A percentile compares a stretch with the other conserved stretches of the same genome.
phyloP scores from a whole-genome alignment of 2,888 invertebrate genomes.

The Cerastis leucographa region DNA sequence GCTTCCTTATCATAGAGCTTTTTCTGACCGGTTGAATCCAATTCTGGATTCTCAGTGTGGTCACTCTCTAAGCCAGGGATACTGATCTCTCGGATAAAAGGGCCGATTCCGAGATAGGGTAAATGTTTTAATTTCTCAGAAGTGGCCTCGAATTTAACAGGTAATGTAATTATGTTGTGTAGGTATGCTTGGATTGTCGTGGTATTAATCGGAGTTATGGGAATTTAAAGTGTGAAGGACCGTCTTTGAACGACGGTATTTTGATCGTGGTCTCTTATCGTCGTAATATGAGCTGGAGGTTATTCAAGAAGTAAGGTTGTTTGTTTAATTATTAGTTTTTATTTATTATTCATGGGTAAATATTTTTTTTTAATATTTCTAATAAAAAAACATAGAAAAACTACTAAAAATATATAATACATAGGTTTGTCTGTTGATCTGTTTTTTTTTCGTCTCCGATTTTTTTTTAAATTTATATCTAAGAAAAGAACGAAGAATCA shows the following conservation, averaged over 20 bases:
- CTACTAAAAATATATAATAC: no score
- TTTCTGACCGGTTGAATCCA: background rate
- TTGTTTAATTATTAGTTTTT: background rate
- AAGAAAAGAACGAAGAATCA: background rate
- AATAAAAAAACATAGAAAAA: no score
- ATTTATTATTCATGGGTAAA: no score
- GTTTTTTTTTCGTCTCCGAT: background rate
- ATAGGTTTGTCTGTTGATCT: background rate
- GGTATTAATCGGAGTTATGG: slow-evolving; percentile 23
- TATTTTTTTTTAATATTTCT: no score
- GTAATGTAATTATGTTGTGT: slow-evolving; percentile 33
- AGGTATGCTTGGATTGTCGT: slow-evolving; percentile 23
- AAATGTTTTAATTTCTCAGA: slow-evolving; percentile 67
- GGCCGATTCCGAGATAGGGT: slow-evolving; percentile 39
- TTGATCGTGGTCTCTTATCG: slow-evolving; percentile 7
- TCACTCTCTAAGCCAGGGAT: slow-evolving; percentile 1
- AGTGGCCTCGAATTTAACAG: slow-evolving; percentile 51
- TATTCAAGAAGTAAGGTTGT: background rate
- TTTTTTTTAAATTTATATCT: background rate
- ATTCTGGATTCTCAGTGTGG: background rate
- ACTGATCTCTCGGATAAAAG: slow-evolving; percentile 37
- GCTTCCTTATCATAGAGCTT: background rate
- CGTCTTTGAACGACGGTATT: slow-evolving; percentile 8
- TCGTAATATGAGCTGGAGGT: slow-evolving; percentile 6
- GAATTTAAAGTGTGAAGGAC: slow-evolving; percentile 47